These are phyloP conservation scores for Alca torda DNA, from an alignment of 2,797 vertebrate species.

Conservation along the genomic window DNA sequence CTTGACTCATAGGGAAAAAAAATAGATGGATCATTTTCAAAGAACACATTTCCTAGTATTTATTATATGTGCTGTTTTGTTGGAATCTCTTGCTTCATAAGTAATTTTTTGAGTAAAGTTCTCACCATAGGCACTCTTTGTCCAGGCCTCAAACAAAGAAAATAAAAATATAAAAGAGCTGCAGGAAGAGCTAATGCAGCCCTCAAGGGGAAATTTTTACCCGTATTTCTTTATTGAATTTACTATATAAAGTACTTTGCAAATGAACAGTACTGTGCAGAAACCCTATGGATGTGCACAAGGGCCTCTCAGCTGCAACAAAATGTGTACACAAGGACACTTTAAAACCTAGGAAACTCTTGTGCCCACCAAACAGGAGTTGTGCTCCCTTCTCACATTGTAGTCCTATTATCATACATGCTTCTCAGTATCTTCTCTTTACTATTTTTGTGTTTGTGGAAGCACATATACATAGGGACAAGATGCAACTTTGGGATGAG, in stretches of 20 bases:
- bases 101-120: neutral
- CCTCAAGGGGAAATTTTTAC: neutral
- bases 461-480: neutral
- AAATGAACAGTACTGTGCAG: neutral
- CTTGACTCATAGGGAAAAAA: neutral
- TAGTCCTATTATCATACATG: neutral
- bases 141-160: neutral
- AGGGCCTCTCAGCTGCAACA: neutral
- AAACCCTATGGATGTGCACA: neutral
- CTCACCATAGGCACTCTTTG: neutral
- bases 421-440: neutral
- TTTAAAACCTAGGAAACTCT: neutral
- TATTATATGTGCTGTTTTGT: neutral
- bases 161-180: neutral
- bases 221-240: neutral
- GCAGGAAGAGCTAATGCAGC: neutral
- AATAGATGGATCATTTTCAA: neutral
- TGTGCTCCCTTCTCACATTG: neutral
- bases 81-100: neutral
- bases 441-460: neutral
- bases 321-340: neutral
- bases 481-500: neutral
- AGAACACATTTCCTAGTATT: neutral
- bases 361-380: neutral
- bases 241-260: neutral